Conservation (phyloP, 2,113 vertebrate genomes). For the Strix aluco region DNA sequence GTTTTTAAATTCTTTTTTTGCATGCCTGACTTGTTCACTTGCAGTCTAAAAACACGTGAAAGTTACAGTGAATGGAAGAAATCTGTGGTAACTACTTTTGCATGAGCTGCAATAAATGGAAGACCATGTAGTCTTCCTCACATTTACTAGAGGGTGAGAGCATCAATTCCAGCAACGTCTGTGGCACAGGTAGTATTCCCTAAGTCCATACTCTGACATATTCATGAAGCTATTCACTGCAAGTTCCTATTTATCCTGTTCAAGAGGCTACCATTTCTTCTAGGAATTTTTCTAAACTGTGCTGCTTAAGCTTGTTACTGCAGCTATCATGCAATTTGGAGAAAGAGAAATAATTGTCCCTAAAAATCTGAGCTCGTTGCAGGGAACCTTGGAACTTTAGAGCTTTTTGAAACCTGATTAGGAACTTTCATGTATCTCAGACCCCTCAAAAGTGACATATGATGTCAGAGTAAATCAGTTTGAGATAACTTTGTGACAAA, state of each 20-base stretch:
- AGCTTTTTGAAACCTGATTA: neutral
- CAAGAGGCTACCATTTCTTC: neutral
- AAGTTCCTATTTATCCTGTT: neutral
- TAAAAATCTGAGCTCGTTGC: neutral
- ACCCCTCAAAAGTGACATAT: fast-evolving
- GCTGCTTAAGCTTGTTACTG: neutral
- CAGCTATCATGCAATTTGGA: neutral
- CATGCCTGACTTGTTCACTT: neutral
- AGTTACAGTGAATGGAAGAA: neutral
- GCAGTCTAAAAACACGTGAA: neutral
- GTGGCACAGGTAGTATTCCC: neutral
- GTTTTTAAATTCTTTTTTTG: neutral
- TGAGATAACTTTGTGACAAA: neutral
- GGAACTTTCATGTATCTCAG: neutral
- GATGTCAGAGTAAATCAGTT: neutral
- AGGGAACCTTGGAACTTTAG: neutral
- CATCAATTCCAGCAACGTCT: neutral
- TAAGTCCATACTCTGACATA: neutral
- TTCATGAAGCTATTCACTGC: neutral
- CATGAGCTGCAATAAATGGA: neutral
- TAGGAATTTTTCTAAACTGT: neutral
- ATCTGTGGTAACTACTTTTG: neutral
- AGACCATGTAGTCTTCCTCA: neutral
- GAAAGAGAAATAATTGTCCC: neutral
- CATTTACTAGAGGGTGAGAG: neutral